Conservation (phyloP, 2,113 vertebrate genomes). For the Nerophis lumbriciformis region DNA sequence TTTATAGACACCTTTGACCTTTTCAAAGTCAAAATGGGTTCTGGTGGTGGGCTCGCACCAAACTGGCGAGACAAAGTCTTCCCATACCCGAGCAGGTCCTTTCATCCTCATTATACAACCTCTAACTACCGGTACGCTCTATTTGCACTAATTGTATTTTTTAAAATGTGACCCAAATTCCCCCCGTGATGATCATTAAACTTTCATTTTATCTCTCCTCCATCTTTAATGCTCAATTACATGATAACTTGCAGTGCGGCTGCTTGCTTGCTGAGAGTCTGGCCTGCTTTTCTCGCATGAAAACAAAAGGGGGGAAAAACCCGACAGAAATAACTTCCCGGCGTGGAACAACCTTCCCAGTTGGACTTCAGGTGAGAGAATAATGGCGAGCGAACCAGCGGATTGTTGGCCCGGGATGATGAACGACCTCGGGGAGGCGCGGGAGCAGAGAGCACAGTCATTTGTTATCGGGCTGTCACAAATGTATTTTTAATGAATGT, state of each 20-base stretch:
- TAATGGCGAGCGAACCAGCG: conserved; percentile 52
- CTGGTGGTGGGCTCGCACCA: too few relatives aligned
- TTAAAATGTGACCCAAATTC: conserved; percentile 47
- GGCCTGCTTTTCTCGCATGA: neutral
- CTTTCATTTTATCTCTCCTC: conserved; percentile 37
- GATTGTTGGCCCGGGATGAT: conserved; percentile 58
- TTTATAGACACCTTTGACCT: too few relatives aligned
- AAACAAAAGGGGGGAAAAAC: too few relatives aligned
- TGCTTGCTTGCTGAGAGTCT: neutral
- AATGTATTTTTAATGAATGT: conserved; percentile 72
- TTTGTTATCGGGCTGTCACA: conserved; percentile 66
- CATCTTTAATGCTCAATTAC: conserved; percentile 34
- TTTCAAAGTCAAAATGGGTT: too few relatives aligned
- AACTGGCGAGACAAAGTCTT: too few relatives aligned
- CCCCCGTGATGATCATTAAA: conserved; percentile 39
- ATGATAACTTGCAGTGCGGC: neutral
- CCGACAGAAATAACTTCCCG: conserved; percentile 10
- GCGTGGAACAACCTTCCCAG: conserved; percentile 28
- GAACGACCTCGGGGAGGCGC: conserved; percentile 56
- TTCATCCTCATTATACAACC: conserved; percentile 28
- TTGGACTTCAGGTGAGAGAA: conserved; percentile 26
- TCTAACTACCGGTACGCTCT: conserved; percentile 20
- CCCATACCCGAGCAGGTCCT: conserved; percentile 5
- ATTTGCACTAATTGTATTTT: conserved; percentile 42
- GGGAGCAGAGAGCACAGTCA: conserved; percentile 40